Percentiles rank a stretch among this genome's conserved stretches.
Evolutionary conservation across 1,140 invertebrate genomes (phyloP).

Genomic region (Hermetia illucens): DNA sequence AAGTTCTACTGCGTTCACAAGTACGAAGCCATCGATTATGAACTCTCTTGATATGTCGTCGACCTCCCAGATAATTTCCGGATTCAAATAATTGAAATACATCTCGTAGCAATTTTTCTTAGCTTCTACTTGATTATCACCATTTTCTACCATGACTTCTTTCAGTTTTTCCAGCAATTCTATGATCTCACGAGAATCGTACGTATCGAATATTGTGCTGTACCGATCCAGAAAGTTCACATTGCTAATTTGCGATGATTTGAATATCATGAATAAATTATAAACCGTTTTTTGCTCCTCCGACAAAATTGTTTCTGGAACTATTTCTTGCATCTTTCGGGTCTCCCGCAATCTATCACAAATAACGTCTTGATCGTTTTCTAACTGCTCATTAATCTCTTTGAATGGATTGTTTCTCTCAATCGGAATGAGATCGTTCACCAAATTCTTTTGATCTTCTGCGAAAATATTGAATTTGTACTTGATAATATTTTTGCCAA

Average conservation of each 20-base stretch:
- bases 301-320: conserved; percentile 11
- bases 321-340: conserved; percentile 4
- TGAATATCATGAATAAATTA: conserved; percentile 26
- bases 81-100: conserved; percentile 29
- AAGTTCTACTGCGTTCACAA: conserved; percentile 19
- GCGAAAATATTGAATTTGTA: conserved; percentile 30
- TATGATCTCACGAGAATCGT: conserved; percentile 21
- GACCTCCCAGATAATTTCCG: conserved; percentile 28
- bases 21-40: conserved; percentile 20
- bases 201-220: conserved; percentile 22
- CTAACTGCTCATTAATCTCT: conserved; percentile 20
- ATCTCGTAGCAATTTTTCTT: conserved; percentile 24
- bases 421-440: conserved; percentile 21
- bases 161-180: conserved; percentile 17
- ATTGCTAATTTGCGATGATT: conserved; percentile 24
- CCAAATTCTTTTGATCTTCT: conserved; percentile 23
- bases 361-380: conserved; percentile 22
- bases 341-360: conserved; percentile 7
- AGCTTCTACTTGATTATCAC: conserved; percentile 18
- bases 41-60: conserved; percentile 23
- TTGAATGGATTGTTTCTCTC: conserved; percentile 23
- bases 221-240: conserved; percentile 25
- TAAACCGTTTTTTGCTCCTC: conserved; percentile 29
- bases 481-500: conserved; percentile 29
- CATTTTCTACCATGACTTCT: conserved; percentile 22